phyloP scores from a whole-genome alignment of 1,140 invertebrate species.

The Asobara japonica region DNA sequence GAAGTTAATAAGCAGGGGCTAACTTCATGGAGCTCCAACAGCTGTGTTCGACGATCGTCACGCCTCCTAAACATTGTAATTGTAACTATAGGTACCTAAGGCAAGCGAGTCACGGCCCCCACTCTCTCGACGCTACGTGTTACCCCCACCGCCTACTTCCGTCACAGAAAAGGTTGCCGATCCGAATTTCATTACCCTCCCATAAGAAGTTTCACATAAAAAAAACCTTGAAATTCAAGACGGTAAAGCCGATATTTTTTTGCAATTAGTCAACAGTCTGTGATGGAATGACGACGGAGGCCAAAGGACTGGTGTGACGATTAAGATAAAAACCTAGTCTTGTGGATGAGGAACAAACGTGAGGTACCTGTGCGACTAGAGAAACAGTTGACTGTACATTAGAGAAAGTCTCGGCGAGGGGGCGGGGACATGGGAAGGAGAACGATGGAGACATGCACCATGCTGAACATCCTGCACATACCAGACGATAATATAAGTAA shows the following conservation, averaged over 20 bases:
- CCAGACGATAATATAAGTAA: slow-evolving; percentile 48
- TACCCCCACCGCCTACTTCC: too few species aligned
- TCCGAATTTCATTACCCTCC: too few species aligned
- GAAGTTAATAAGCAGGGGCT: too few species aligned
- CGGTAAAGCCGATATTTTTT: neutral
- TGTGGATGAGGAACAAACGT: neutral
- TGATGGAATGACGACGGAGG: neutral
- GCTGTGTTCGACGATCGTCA: too few species aligned
- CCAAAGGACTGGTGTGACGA: neutral
- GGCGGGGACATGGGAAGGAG: neutral
- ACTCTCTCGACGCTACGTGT: too few species aligned
- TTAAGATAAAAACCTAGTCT: neutral
- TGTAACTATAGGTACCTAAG: too few species aligned
- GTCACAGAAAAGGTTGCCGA: too few species aligned
- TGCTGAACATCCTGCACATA: slow-evolving; percentile 30
- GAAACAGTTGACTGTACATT: neutral
- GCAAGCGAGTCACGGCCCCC: too few species aligned
- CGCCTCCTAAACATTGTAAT: too few species aligned
- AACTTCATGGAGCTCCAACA: too few species aligned
- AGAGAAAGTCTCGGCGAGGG: neutral
- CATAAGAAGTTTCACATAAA: too few species aligned
- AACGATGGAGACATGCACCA: neutral
- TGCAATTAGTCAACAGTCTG: neutral
- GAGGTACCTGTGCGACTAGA: neutral
- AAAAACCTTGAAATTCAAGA: too few species aligned